These are phyloP conservation scores for Leontopithecus rosalia DNA, from an alignment of 2,797 vertebrate species.

Conservation along the genomic window DNA sequence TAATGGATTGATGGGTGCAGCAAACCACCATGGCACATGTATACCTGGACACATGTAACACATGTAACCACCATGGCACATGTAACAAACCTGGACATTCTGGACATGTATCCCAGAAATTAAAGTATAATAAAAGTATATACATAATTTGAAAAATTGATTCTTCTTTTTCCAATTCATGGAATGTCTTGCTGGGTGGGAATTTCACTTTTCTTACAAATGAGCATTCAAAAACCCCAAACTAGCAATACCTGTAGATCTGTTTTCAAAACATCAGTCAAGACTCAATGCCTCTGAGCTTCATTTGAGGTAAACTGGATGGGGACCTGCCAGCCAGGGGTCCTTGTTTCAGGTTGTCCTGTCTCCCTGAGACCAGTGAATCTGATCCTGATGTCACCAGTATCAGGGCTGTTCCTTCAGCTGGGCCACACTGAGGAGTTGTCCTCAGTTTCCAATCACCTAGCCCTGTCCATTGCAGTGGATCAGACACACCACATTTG, in stretches of 20 bases:
- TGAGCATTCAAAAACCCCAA: background rate
- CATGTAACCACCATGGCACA: background rate
- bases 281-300: background rate
- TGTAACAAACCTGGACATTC: background rate
- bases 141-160: background rate
- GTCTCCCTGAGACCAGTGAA: background rate
- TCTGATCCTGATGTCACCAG: background rate
- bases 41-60: no score
- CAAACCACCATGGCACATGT: background rate
- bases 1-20: background rate
- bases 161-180: background rate
- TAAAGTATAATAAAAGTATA: background rate
- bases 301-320: background rate
- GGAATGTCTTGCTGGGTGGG: background rate
- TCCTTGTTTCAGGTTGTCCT: background rate
- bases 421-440: rapidly evolving
- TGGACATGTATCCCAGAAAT: background rate
- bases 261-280: background rate
- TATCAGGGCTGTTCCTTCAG: background rate
- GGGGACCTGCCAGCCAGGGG: background rate
- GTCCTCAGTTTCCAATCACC: background rate
- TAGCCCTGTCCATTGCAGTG: background rate
- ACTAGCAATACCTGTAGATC: background rate
- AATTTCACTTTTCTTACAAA: conserved; percentile 9
- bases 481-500: background rate